Evolutionary conservation across 2,113 vertebrate species (phyloP).

Genomic region (Probosciger aterrimus): DNA sequence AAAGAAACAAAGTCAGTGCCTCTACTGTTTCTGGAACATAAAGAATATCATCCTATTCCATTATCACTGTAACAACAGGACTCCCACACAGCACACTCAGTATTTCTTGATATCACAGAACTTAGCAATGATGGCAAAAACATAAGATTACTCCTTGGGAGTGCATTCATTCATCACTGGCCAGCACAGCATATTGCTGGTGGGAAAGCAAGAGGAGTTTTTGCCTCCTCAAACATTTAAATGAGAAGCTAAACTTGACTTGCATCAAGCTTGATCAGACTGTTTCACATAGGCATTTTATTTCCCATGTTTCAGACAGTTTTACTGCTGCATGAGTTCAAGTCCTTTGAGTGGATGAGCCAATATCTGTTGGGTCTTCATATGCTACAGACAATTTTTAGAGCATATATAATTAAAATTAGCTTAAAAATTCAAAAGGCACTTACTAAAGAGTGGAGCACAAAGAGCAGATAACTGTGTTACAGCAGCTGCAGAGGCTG

Average conservation of each 20-base stretch:
- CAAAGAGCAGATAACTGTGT: conserved; percentile 38
- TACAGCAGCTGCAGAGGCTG: conserved; percentile 69
- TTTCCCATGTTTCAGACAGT: background rate
- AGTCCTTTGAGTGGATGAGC: accelerated
- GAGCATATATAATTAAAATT: background rate
- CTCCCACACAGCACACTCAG: background rate
- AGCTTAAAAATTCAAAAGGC: background rate
- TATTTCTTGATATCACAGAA: background rate
- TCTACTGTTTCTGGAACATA: background rate
- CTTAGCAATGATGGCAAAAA: background rate
- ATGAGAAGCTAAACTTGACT: background rate
- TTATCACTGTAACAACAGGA: background rate
- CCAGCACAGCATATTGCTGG: background rate
- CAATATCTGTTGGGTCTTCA: background rate
- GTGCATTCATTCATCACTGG: background rate
- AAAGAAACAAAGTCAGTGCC: background rate
- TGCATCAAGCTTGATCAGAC: background rate
- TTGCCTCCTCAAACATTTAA: background rate
- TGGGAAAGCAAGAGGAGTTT: background rate
- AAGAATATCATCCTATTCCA: background rate
- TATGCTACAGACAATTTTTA: background rate
- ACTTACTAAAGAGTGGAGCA: conserved; percentile 76
- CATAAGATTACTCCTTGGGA: background rate
- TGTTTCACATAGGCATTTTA: background rate
- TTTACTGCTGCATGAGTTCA: background rate